A percentile compares a stretch with the other conserved stretches of the same genome.
Evolutionary conservation across 1,140 invertebrate genomes (phyloP).

Genomic region (Pseudomyrmex pallidus): DNA sequence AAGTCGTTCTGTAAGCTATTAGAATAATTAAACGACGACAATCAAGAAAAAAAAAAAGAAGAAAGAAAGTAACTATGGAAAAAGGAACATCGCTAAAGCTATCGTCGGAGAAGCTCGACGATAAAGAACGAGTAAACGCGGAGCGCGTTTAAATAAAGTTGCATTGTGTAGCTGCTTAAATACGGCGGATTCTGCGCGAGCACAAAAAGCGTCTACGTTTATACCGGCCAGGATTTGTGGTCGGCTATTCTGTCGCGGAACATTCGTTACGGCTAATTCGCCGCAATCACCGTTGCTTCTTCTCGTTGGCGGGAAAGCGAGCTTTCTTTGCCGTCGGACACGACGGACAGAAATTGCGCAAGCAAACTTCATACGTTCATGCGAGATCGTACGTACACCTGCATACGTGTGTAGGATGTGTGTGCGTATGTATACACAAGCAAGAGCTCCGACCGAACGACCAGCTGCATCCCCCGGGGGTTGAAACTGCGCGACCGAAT

Average conservation of each 20-base stretch:
- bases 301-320: neutral
- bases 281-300: conserved; percentile 40
- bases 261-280: conserved; percentile 59
- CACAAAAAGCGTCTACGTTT: conserved; percentile 40
- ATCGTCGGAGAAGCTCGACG: conserved; percentile 26
- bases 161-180: conserved; percentile 50
- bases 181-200: conserved; percentile 21
- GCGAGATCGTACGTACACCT: neutral
- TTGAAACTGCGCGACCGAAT: conserved; percentile 41
- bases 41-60: neutral
- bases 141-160: conserved; percentile 47
- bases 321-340: conserved; percentile 26
- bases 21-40: no score
- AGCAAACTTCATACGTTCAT: conserved; percentile 47
- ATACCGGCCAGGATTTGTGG: conserved; percentile 47
- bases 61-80: conserved; percentile 11
- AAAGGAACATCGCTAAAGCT: neutral
- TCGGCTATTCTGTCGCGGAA: conserved; percentile 48
- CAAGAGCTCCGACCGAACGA: neutral
- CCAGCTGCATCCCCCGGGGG: conserved; percentile 19
- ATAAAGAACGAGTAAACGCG: neutral
- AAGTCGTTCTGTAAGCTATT: no score
- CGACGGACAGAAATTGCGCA: conserved; percentile 25
- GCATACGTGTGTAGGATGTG: neutral
- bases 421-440: neutral